Evolutionary conservation across 2,888 invertebrate genomes (phyloP).

Genomic region (Axea sp.): DNA sequence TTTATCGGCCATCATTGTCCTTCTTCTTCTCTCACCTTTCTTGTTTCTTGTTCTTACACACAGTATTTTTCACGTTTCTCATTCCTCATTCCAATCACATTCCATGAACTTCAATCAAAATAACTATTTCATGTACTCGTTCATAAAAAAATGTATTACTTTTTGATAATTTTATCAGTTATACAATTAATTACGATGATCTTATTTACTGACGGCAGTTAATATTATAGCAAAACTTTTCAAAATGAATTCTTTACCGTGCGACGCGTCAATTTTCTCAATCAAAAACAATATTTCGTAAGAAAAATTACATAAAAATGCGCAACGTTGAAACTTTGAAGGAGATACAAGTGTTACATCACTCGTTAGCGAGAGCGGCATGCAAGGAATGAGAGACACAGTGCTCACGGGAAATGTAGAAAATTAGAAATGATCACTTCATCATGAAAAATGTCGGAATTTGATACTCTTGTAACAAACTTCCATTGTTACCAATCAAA

Average conservation of each 20-base stretch:
- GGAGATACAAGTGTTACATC: slow-evolving; percentile 50
- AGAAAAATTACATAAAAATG: slow-evolving; percentile 32
- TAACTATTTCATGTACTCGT: slow-evolving; percentile 25
- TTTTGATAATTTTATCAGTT: too few relatives aligned
- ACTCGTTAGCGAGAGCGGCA: slow-evolving; percentile 52
- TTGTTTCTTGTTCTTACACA: not conserved
- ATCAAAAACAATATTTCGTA: slow-evolving; percentile 18
- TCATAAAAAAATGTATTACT: slow-evolving; percentile 12
- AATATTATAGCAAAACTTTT: too few relatives aligned
- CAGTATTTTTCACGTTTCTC: slow-evolving; percentile 7
- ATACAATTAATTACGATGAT: too few relatives aligned
- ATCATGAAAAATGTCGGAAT: slow-evolving; percentile 53
- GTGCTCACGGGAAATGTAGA: slow-evolving; percentile 52
- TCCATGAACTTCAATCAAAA: slow-evolving; percentile 36
- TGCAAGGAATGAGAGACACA: slow-evolving; percentile 51
- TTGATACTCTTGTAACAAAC: slow-evolving; percentile 22
- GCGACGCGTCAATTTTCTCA: slow-evolving; percentile 28
- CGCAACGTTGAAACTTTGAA: slow-evolving; percentile 5
- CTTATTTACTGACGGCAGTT: too few relatives aligned
- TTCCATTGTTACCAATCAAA: slow-evolving; percentile 1
- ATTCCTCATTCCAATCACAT: slow-evolving; percentile 55
- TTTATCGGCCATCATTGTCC: slow-evolving; percentile 20
- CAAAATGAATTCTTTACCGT: slow-evolving; percentile 4
- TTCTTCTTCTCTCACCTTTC: not conserved
- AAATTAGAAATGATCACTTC: slow-evolving; percentile 53